phyloP scores from a whole-genome alignment of 2,888 invertebrate species.

The Andrena bicolor region DNA sequence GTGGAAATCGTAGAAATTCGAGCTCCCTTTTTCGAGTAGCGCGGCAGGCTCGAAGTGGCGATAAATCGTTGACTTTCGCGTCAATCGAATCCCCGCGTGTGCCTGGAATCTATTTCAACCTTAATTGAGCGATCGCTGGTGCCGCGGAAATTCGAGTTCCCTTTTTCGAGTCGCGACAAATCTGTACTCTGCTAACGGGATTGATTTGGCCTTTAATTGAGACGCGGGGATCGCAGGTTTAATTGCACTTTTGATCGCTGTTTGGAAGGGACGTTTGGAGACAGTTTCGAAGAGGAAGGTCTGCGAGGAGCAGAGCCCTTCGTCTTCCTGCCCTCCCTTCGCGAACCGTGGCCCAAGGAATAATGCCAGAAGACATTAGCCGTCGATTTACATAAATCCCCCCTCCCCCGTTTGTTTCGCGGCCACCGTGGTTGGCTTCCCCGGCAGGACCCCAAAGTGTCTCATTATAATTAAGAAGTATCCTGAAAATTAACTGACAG shows the following conservation, averaged over 20 bases:
- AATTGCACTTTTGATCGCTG: not conserved
- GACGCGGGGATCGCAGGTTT: not conserved
- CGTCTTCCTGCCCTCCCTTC: slow-evolving; percentile 33
- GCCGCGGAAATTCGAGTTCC: not conserved
- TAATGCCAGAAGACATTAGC: slow-evolving; percentile 84
- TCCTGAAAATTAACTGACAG: slow-evolving; percentile 82
- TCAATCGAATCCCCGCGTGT: not conserved
- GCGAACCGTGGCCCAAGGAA: slow-evolving; percentile 69
- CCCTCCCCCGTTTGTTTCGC: slow-evolving; percentile 51
- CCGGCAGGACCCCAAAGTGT: slow-evolving; percentile 78
- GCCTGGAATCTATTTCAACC: not conserved
- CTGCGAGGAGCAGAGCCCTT: slow-evolving; percentile 7
- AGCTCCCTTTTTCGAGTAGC: slow-evolving; percentile 9
- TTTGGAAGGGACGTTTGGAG: not conserved
- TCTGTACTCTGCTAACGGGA: not conserved
- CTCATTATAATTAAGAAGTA: slow-evolving; percentile 84
- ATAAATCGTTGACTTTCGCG: not conserved
- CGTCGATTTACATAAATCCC: slow-evolving; percentile 83
- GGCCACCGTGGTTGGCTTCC: slow-evolving; percentile 54
- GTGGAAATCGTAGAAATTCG: not conserved
- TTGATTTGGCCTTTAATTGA: not conserved
- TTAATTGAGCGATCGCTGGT: not conserved
- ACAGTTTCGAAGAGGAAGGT: not conserved
- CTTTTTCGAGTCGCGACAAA: not conserved
- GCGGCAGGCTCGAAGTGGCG: slow-evolving; percentile 2